Evolutionary conservation across 2,888 invertebrate species (phyloP), one percentile per base, ranked within the genome.

Genomic region (Mesoligia furuncula): DNA sequence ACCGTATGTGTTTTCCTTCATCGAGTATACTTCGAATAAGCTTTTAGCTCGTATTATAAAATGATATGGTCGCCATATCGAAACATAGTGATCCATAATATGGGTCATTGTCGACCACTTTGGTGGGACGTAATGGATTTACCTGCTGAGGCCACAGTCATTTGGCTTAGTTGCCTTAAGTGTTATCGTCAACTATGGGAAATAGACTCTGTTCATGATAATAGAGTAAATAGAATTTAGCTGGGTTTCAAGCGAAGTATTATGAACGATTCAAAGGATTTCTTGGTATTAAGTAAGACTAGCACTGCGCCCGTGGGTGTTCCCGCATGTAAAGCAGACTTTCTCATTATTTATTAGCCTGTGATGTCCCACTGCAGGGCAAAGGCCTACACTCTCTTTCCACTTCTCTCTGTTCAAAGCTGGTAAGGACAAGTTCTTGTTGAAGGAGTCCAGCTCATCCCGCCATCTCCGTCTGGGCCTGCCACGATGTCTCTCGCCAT

Each of bases 71-170:
- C 42, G 67, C 73, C 61, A 80, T 85, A 70, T 80, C 59, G 79
- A 80, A 67, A 73, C 81, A 80, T 84, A 81, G 84, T 73, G 79
- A 86, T 90, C 87, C 85, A 85, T 88, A 84, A 89, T 88, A 84
- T 73, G 75, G 83, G 84, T 88, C 83, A 87, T 90, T 90, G 86
- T 88, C 88, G 88, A 76, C 89, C 90, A 91, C 91, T 91, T 89
- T 84, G 76, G 77, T 82, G 73, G 75, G n/a, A 39, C 77, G 71
- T 88, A 89, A 89, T 89, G 89, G 89, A 79, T 81, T 77, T 77
- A 88, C 87, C 88, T 88, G 77, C 83, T 87, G 73, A 79, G 75
- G 69, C 69, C 71, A 73, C 75, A 75, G 68, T 86, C 79, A 79
- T 79, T 73, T 75, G 75, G 65, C 65, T 77, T 75, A 75, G 51